Evolutionary conservation across 2,797 vertebrate species (phyloP).

Genomic region (Sebastes taczanowskii): DNA sequence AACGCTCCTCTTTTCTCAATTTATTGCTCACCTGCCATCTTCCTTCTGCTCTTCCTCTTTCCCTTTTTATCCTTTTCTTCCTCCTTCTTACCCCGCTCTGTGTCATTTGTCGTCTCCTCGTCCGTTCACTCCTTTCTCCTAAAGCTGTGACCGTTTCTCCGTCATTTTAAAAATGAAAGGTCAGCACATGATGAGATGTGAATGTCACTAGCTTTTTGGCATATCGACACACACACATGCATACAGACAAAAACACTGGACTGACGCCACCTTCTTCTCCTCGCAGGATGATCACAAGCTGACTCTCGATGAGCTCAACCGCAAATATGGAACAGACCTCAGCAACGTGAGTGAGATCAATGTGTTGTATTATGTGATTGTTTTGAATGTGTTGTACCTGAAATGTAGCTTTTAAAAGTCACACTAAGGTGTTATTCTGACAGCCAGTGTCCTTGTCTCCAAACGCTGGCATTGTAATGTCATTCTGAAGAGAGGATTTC

Average conservation of each 20-base stretch:
- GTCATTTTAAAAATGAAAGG: constrained; percentile 39
- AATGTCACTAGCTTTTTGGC: constrained; percentile 38
- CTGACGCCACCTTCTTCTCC: constrained; percentile 24
- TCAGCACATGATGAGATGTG: constrained; percentile 25
- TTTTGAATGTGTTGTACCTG: not conserved
- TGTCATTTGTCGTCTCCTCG: not conserved
- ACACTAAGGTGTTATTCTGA: not conserved
- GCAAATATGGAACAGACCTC: constrained; percentile 96
- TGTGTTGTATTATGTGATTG: not conserved
- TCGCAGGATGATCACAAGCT: constrained; percentile 96
- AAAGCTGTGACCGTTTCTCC: not conserved
- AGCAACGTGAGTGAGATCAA: constrained; percentile 83
- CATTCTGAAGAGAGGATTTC: not conserved
- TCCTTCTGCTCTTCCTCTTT: too few relatives aligned
- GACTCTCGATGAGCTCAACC: constrained; percentile 93
- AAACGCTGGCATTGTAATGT: not conserved
- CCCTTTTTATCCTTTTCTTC: not conserved
- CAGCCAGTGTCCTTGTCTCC: not conserved
- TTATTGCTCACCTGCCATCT: not conserved
- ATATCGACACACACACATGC: not conserved
- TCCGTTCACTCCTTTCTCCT: not conserved
- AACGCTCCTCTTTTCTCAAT: not conserved
- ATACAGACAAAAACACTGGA: not conserved
- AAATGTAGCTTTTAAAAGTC: not conserved
- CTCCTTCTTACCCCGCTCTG: not conserved